Base-by-base conservation (phyloP, 2,113 vertebrate genomes). In the Paedocypris sp. region DNA sequence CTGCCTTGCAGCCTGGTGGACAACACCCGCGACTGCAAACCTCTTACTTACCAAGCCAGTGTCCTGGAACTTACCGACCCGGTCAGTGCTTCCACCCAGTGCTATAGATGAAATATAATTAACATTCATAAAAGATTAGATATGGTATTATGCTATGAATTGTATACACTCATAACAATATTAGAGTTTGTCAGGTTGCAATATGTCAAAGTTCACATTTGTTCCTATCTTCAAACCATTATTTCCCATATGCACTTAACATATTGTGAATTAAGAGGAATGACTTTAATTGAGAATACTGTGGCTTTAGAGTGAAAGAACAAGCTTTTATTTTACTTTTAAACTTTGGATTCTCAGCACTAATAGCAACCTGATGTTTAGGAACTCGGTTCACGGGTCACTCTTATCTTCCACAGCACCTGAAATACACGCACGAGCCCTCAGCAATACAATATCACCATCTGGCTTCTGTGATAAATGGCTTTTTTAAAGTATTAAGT, bases 11-110 rank as follows among this genome's bases (percentile, higher is more conserved):
- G 83, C 1, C 79, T 90, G 4, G 91, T 99, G 59, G 88, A 82
- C 64, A 92, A 89, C 20, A 97, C 91, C 1, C 88, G 85, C 1
- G 93, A 98, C 70, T 99, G 95, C 39, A 88, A 85, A 19, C 95
- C 95, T 10, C 78, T 96, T 66, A 93, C 84, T 4, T 99, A 97
- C 60, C 85, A 79, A 64, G 90, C 93, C 1, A 86, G 78, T 45
- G 73, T 99, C 10, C 88, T 90, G 25, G 93, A 98, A 65, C 76
- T 97, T 47, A 89, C 83, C 0, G 83, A 89, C 28, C 93, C 91
- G 36, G 95, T 98, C 81, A 91, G 85, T 81, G 2, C n/a, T 32
- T 18, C 13, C 11, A 48, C 9, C 9, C 9, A 13, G 8, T 50
- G 11, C 35, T 28, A 19, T 28, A n/a, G n/a, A n/a, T n/a, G n/a